These are phyloP conservation scores for Seira sanloemensis DNA, from an alignment of 2,888 invertebrate genomes.

Conservation along the genomic window DNA sequence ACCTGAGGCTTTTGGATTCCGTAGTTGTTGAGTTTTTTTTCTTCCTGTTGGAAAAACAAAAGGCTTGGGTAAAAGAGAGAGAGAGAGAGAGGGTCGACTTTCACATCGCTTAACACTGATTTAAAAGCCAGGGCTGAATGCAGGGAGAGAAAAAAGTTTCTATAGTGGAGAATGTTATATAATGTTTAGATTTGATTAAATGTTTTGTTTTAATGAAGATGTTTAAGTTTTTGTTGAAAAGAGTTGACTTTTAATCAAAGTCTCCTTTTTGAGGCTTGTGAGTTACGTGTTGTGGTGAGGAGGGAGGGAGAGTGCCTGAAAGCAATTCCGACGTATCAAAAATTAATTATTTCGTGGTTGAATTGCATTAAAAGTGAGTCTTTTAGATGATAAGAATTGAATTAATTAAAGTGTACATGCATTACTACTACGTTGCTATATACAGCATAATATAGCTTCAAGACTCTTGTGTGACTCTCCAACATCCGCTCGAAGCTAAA, in stretches of 20 bases:
- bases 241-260: conserved; percentile 20
- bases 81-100: background rate
- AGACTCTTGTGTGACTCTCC: conserved; percentile 5
- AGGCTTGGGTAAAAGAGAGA: background rate
- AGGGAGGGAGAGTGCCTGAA: background rate
- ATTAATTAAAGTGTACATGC: conserved; percentile 2
- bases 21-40: background rate
- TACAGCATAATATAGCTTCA: no score
- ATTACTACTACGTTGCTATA: no score
- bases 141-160: background rate
- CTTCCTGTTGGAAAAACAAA: conserved; percentile 11
- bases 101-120: conserved; percentile 15
- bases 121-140: background rate
- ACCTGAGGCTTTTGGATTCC: conserved; percentile 65
- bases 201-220: conserved; percentile 20
- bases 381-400: conserved; percentile 13
- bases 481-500: no score
- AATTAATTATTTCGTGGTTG: conserved; percentile 19
- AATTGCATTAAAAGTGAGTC: conserved; percentile 9
- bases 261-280: background rate
- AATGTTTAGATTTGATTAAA: conserved; percentile 15
- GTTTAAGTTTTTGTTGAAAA: background rate
- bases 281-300: conserved; percentile 11
- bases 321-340: conserved; percentile 13
- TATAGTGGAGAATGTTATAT: background rate